phyloP scores from a whole-genome alignment of 2,888 invertebrate genomes.

The Zaprionus bogoriensis region DNA sequence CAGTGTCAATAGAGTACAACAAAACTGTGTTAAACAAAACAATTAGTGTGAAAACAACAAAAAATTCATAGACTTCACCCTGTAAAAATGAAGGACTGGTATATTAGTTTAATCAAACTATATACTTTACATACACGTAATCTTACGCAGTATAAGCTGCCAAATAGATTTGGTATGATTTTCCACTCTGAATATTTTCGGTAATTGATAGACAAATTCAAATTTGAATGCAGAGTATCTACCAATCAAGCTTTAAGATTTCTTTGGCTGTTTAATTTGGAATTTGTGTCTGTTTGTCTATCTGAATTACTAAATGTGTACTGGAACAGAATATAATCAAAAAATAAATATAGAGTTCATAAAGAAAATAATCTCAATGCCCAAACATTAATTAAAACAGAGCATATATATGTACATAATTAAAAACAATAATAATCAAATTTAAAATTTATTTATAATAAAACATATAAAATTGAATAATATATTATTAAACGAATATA shows the following conservation, averaged over 20 bases:
- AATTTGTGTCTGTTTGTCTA: not conserved
- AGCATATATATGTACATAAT: not conserved
- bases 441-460: not conserved
- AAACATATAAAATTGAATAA: not conserved
- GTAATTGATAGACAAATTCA: too few relatives aligned
- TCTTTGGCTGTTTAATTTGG: not conserved
- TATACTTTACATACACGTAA: too few relatives aligned
- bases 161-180: too few relatives aligned
- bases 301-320: too few relatives aligned
- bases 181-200: too few relatives aligned
- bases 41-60: conserved; percentile 42
- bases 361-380: not conserved
- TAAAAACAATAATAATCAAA: not conserved
- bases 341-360: not conserved
- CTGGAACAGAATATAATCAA: not conserved
- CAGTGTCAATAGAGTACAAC: conserved; percentile 42
- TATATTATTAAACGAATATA: not conserved
- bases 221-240: not conserved
- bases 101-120: not conserved
- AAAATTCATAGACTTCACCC: not conserved
- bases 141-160: too few relatives aligned
- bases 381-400: not conserved
- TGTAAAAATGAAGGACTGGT: not conserved
- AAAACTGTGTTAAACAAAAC: conserved; percentile 26
- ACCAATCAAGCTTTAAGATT: not conserved